Base-by-base conservation (phyloP, 2,888 invertebrate species). In the Hypercompe scribonia region DNA sequence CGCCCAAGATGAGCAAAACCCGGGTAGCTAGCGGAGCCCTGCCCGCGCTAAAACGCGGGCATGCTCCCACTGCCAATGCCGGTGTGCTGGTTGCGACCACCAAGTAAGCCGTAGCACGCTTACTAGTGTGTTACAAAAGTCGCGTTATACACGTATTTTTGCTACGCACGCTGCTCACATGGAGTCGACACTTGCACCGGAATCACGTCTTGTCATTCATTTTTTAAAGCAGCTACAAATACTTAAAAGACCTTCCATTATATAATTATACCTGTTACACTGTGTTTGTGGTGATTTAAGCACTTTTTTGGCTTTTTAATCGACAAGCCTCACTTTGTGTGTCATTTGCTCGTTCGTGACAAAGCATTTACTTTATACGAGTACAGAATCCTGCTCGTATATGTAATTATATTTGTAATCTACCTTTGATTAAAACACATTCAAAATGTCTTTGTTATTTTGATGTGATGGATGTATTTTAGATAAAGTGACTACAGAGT, bases 1-100 rank as follows among this genome's bases (percentile, higher is more conserved):
- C 91, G 98, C 97, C 87, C 97, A 97, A 91, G 97, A 97, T 94
- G 96, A 96, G 75, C 90, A 90, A 85, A 89, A 86, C 85, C 92
- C 92, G 90, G 96, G 90, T 96, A 96, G 96, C 96, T 97, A 95
- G 95, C 95, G 94, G 93, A 93, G 91, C 85, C 93, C 92, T 68
- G 95, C 95, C 94, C 95, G 95, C 93, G 94, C 87, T 80, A 88
- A 81, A 78, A 81, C 94, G 95, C 95, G 94, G 95, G 95, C 95
- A 84, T 94, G 95, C 90, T 87, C 93, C 84, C 93, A 92, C 89
- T 95, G 95, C 93, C 93, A 94, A 90, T 95, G 94, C 92, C 92
- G 91, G 82, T 94, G 95, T 90, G 90, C 93, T 85, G 93, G 93
- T 88, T 94, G 94, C 91, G 94, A 95, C 89, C 94, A 95, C 89